Conservation (phyloP, 2,888 invertebrate species). For the Eremobia ochroleuca region DNA sequence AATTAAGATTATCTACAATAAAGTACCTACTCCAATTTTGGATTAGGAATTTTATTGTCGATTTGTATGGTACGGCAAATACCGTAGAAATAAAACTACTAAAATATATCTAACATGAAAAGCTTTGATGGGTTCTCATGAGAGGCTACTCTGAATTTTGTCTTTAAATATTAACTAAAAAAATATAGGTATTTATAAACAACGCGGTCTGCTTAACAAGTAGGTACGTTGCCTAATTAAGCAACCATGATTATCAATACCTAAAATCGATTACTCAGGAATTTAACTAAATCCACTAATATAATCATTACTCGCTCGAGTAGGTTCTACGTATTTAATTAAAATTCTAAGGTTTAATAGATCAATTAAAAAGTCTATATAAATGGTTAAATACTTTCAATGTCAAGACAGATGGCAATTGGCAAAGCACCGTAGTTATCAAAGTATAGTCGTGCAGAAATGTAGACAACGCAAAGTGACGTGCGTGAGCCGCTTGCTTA, state of each 20-base stretch:
- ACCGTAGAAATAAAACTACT: background rate
- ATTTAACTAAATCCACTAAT: background rate
- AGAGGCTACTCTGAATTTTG: background rate
- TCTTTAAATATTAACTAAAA: background rate
- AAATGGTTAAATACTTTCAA: background rate
- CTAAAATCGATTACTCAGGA: background rate
- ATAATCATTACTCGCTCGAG: background rate
- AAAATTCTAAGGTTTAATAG: background rate
- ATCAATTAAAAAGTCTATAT: background rate
- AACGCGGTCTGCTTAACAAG: background rate
- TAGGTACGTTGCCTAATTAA: background rate
- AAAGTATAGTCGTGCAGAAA: constrained; percentile 41
- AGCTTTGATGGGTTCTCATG: background rate
- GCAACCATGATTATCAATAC: background rate
- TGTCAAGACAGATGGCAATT: constrained; percentile 2
- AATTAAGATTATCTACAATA: background rate
- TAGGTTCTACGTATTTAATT: background rate
- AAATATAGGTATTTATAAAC: background rate
- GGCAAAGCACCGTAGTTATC: background rate
- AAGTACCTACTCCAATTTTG: too few species aligned
- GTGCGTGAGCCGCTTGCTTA: constrained; percentile 9
- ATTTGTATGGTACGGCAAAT: background rate
- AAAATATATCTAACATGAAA: background rate
- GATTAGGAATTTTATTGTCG: too few species aligned
- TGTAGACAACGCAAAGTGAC: constrained; percentile 11